phyloP scores from a whole-genome alignment of 2,113 vertebrate species.

The Orycteropus afer region DNA sequence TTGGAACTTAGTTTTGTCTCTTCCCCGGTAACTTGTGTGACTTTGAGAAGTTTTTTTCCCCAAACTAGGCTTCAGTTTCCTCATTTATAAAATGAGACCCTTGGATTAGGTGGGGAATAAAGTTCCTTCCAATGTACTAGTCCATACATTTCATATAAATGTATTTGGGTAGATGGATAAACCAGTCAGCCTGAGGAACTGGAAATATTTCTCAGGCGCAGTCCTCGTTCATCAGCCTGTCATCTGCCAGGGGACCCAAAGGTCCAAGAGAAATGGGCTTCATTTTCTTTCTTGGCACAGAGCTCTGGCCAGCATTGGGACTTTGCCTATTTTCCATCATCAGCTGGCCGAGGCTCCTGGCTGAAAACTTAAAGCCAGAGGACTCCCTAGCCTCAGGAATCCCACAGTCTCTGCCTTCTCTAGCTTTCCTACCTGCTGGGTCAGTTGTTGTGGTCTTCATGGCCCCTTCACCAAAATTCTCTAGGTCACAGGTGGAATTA shows the following conservation, averaged over 20 bases:
- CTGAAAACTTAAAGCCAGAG: neutral
- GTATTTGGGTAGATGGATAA: conserved; percentile 56
- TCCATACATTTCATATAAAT: neutral
- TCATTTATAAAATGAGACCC: neutral
- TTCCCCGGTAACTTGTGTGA: neutral
- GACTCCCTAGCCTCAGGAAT: neutral
- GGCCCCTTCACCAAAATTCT: neutral
- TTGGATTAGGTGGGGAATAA: conserved; percentile 3
- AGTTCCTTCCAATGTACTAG: neutral
- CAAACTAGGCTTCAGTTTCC: neutral
- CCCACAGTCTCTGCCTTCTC: neutral
- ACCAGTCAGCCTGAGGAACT: conserved; percentile 34
- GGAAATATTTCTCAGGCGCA: neutral
- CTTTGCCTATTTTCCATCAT: neutral
- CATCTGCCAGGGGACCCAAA: conserved; percentile 13
- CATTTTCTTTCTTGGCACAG: conserved; percentile 54
- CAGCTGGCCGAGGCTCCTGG: neutral
- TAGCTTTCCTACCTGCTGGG: neutral
- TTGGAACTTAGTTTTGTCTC: neutral
- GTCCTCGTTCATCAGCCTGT: conserved; percentile 65
- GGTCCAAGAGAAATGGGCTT: conserved; percentile 59
- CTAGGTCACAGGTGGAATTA: too few relatives aligned
- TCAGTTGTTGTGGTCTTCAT: neutral
- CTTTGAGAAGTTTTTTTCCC: neutral
- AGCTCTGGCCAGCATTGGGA: neutral